Percentiles rank a stretch among this genome's conserved stretches.
phyloP scores from a whole-genome alignment of 2,888 invertebrate genomes.

The Morinoia aosen region DNA sequence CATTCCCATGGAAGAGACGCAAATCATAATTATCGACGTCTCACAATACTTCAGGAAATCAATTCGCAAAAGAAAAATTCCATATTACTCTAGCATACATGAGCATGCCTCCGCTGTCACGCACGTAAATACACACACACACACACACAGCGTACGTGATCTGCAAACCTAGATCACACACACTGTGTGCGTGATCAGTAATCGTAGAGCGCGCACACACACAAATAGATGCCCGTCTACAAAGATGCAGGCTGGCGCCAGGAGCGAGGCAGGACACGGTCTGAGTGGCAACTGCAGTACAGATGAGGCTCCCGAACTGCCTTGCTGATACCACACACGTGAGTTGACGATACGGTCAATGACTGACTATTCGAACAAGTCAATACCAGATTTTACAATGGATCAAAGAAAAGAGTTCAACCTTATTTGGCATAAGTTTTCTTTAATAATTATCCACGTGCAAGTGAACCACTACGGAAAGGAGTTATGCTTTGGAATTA shows the following conservation, averaged over 20 bases:
- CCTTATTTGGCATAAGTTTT: background rate
- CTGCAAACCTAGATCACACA: background rate
- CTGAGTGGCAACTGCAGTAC: background rate
- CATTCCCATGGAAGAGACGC: background rate
- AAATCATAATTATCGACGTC: background rate
- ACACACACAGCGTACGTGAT: background rate
- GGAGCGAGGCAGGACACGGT: background rate
- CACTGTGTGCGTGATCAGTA: background rate
- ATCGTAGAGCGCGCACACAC: background rate
- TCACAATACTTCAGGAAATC: background rate
- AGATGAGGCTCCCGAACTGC: background rate
- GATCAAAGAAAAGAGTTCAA: background rate
- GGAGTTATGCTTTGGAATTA: background rate
- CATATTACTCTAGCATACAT: background rate
- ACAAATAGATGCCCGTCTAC: background rate
- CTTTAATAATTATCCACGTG: background rate
- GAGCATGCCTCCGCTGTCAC: background rate
- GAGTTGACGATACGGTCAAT: background rate
- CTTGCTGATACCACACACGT: background rate
- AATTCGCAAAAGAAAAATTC: background rate
- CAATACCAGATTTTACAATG: background rate
- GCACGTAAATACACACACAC: background rate
- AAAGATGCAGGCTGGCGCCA: background rate
- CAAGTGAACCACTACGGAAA: background rate
- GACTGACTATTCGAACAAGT: background rate